Percentiles rank a stretch among this genome's conserved stretches.
These are phyloP conservation scores for Nothocercus nigrocapillus DNA, from an alignment of 2,113 vertebrate species.

Conservation along the genomic window DNA sequence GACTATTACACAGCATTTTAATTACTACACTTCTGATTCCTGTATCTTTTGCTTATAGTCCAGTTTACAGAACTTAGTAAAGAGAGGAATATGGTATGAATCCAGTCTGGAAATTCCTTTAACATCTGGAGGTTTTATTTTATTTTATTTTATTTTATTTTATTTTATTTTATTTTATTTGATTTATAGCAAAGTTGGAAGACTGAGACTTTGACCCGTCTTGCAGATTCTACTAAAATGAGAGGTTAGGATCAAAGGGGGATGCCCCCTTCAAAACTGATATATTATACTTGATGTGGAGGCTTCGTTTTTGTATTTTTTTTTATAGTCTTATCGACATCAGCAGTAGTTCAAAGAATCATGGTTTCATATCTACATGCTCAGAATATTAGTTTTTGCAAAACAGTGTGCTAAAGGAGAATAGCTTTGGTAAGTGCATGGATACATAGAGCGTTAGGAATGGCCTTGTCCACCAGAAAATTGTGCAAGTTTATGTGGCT, in stretches of 20 bases:
- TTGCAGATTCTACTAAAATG: background rate
- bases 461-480: background rate
- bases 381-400: background rate
- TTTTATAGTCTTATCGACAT: background rate
- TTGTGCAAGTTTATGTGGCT: background rate
- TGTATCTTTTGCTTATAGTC: background rate
- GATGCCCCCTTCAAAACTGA: background rate
- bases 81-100: background rate
- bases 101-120: background rate
- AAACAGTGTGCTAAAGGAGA: background rate
- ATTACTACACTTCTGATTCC: background rate
- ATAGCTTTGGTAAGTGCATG: background rate
- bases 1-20: background rate
- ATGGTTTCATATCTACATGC: fast-evolving
- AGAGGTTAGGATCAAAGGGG: background rate
- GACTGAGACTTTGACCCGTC: background rate
- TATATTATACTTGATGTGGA: background rate
- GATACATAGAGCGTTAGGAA: background rate
- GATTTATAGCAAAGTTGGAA: background rate
- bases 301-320: background rate
- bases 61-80: background rate
- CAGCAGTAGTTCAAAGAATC: background rate
- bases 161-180: too few species aligned
- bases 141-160: too few species aligned
- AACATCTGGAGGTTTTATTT: background rate